A percentile compares a stretch with the other conserved stretches of the same genome.
Evolutionary conservation across 2,888 invertebrate species (phyloP).

Genomic region (Fragum sueziense): DNA sequence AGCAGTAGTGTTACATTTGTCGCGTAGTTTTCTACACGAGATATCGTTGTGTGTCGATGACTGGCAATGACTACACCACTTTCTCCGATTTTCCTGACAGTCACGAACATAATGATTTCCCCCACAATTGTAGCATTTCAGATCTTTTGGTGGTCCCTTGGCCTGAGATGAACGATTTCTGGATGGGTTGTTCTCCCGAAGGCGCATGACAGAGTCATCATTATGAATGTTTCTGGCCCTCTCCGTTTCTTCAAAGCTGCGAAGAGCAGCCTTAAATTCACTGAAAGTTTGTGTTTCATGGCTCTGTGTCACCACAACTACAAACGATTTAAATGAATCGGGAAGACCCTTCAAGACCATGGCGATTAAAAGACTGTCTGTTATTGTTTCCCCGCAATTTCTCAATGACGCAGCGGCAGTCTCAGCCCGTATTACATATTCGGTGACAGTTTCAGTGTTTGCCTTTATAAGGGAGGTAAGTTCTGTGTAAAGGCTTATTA

Average conservation of each 20-base stretch:
- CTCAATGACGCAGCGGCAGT: neutral
- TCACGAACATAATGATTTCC: neutral
- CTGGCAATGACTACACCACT: conserved; percentile 2
- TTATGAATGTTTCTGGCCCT: conserved; percentile 9
- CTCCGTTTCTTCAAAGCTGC: conserved; percentile 45
- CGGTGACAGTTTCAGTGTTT: conserved; percentile 42
- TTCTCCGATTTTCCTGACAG: too few species aligned
- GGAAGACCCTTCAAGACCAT: conserved; percentile 57
- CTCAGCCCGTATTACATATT: conserved; percentile 25
- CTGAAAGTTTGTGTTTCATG: conserved; percentile 21
- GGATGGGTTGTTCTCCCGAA: neutral
- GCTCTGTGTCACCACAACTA: conserved; percentile 38
- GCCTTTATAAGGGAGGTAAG: conserved; percentile 46
- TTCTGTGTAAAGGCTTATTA: conserved; percentile 54
- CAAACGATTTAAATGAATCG: conserved; percentile 39
- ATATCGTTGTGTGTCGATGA: neutral
- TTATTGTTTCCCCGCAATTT: neutral
- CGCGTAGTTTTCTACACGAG: neutral
- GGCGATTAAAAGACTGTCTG: conserved; percentile 41
- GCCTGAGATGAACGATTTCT: neutral
- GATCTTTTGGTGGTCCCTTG: conserved; percentile 3
- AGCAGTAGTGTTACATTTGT: too few species aligned
- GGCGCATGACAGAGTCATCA: conserved; percentile 20
- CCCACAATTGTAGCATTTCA: conserved; percentile 1
- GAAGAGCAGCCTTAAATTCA: conserved; percentile 45